phyloP scores from a whole-genome alignment of 2,888 invertebrate species.

The Kuschelorhynchus macadamiae region DNA sequence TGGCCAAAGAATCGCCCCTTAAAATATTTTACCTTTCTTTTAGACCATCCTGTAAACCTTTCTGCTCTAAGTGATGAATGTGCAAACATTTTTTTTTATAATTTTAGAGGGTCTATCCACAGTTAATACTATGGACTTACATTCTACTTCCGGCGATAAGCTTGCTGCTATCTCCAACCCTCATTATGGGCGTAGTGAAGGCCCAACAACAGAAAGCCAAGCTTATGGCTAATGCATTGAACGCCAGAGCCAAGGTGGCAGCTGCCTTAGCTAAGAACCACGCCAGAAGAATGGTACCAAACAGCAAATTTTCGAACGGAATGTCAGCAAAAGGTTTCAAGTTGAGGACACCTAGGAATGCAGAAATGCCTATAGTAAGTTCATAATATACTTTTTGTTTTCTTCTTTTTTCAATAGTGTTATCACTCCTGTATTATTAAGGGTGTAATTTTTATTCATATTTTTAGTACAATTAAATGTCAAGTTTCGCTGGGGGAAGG shows the following conservation, averaged over 20 bases:
- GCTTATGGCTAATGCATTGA: slow-evolving; percentile 31
- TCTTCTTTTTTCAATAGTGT: too few relatives aligned
- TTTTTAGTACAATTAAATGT: too few relatives aligned
- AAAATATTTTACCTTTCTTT: too few relatives aligned
- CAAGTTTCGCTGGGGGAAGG: too few relatives aligned
- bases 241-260: slow-evolving; percentile 24
- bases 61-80: too few relatives aligned
- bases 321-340: background rate
- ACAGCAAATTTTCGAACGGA: background rate
- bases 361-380: background rate
- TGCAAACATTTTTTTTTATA: too few relatives aligned
- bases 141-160: slow-evolving; percentile 40
- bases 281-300: slow-evolving; percentile 1
- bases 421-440: too few relatives aligned
- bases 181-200: slow-evolving; percentile 29
- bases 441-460: too few relatives aligned
- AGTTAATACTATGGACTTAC: slow-evolving; percentile 37
- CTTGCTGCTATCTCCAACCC: slow-evolving; percentile 29
- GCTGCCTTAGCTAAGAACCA: slow-evolving; percentile 28
- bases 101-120: slow-evolving; percentile 35
- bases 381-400: too few relatives aligned
- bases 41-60: too few relatives aligned
- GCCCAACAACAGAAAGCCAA: slow-evolving; percentile 42
- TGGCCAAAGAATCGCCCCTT: too few relatives aligned
- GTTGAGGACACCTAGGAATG: background rate